Percentiles rank a stretch among this genome's conserved stretches.
Conservation (phyloP, 2,888 invertebrate genomes). For the Chorisops tibialis region DNA sequence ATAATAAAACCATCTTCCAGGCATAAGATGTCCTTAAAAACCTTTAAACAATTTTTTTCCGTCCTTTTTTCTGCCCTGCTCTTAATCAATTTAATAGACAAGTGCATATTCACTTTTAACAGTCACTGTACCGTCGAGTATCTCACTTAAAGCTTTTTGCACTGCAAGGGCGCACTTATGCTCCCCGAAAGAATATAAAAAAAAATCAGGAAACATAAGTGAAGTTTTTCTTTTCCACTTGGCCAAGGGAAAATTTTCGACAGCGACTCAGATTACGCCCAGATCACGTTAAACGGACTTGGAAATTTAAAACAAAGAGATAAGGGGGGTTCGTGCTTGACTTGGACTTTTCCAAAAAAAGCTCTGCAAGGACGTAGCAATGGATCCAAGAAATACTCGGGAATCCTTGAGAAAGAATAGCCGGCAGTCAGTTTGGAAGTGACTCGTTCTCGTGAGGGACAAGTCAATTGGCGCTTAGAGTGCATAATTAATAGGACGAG, state of each 20-base stretch:
- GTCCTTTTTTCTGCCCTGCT: background rate
- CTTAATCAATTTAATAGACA: background rate
- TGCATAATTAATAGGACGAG: background rate
- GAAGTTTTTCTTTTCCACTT: no score
- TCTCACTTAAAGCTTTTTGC: no score
- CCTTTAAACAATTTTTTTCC: background rate
- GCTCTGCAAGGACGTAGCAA: background rate
- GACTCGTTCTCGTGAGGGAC: conserved; percentile 10
- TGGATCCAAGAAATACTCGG: background rate
- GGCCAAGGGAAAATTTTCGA: no score
- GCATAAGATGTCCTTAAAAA: background rate
- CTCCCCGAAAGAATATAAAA: no score
- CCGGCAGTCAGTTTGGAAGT: conserved; percentile 23
- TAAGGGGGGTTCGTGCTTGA: background rate
- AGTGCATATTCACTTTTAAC: background rate
- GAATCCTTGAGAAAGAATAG: background rate
- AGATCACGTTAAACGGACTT: background rate
- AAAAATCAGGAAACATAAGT: no score
- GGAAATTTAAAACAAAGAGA: background rate
- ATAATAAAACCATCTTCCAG: no score
- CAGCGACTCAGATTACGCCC: no score
- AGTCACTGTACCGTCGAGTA: no score
- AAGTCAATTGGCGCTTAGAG: conserved; percentile 13
- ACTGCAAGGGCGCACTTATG: no score
- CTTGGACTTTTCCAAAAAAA: background rate